Conservation (phyloP, 2,797 vertebrate genomes). For the Brachyalestes nurse region DNA sequence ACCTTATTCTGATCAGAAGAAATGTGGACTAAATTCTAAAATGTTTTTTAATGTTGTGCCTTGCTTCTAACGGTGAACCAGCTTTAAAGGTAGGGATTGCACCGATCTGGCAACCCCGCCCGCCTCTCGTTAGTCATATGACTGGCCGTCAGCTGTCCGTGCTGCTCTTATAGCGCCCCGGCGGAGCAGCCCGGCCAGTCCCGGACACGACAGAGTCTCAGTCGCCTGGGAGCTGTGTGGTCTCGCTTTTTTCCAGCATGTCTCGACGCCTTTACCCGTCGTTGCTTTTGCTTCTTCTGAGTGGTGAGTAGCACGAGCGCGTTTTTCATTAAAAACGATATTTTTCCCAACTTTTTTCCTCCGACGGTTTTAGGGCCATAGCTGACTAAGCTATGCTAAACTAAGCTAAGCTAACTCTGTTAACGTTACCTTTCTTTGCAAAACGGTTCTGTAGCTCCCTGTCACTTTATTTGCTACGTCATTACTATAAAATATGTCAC, state of each 20-base stretch:
- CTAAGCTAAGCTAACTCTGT: not conserved
- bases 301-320: conserved; percentile 66
- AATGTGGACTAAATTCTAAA: not conserved
- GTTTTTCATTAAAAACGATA: not conserved
- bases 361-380: conserved; percentile 17
- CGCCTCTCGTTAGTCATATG: conserved; percentile 69
- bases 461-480: not conserved
- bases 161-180: conserved; percentile 9
- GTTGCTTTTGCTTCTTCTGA: conserved; percentile 60
- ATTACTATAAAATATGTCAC: not conserved
- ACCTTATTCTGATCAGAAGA: too few species aligned
- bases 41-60: not conserved
- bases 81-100: not conserved
- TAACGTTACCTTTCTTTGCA: not conserved
- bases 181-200: not conserved
- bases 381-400: not conserved
- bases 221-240: conserved; percentile 1
- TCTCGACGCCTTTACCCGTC: conserved; percentile 56
- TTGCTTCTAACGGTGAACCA: not conserved
- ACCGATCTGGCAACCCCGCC: not conserved
- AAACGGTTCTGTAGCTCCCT: not conserved
- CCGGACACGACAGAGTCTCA: not conserved
- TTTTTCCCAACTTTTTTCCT: conserved; percentile 3
- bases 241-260: conserved; percentile 61
- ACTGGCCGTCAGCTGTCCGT: conserved; percentile 60